Conservation (phyloP, 2,113 vertebrate genomes). For the Amia ocellicauda region DNA sequence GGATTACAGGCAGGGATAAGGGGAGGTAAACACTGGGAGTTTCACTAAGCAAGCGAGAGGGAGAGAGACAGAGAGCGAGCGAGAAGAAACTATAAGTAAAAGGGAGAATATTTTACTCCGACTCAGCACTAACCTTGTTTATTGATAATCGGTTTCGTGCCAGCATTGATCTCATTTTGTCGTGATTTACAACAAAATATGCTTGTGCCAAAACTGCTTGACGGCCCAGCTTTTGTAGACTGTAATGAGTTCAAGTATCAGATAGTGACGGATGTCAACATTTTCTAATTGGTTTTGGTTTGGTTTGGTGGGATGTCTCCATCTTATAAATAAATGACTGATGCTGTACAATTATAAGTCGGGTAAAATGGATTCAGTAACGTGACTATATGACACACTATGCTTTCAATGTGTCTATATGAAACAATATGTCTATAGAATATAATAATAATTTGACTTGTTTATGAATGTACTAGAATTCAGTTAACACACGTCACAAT, state of each 20-base stretch:
- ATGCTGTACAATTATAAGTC: no score
- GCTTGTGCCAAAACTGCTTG: slow-evolving; percentile 18
- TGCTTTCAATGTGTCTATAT: no score
- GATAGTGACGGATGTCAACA: slow-evolving; percentile 57
- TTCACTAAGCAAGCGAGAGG: slow-evolving; percentile 67
- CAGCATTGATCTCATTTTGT: no score
- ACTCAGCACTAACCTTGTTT: no score
- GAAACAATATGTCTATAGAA: no score
- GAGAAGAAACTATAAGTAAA: slow-evolving; percentile 27
- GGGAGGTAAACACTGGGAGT: slow-evolving; percentile 74
- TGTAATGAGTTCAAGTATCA: slow-evolving; percentile 61
- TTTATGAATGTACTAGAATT: no score
- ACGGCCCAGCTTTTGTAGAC: slow-evolving; percentile 40
- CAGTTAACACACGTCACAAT: no score
- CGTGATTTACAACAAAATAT: no score
- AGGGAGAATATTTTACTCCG: no score
- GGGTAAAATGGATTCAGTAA: background rate
- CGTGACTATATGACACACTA: slow-evolving; percentile 59
- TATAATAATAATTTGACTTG: no score
- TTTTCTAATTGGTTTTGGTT: slow-evolving; percentile 68
- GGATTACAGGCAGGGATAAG: slow-evolving; percentile 76
- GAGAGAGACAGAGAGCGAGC: slow-evolving; percentile 59
- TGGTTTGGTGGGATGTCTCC: slow-evolving; percentile 73
- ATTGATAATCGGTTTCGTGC: no score
- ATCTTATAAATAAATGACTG: slow-evolving; percentile 32